Conservation (phyloP, 1,140 invertebrate species). For the Drosophila novamexicana region DNA sequence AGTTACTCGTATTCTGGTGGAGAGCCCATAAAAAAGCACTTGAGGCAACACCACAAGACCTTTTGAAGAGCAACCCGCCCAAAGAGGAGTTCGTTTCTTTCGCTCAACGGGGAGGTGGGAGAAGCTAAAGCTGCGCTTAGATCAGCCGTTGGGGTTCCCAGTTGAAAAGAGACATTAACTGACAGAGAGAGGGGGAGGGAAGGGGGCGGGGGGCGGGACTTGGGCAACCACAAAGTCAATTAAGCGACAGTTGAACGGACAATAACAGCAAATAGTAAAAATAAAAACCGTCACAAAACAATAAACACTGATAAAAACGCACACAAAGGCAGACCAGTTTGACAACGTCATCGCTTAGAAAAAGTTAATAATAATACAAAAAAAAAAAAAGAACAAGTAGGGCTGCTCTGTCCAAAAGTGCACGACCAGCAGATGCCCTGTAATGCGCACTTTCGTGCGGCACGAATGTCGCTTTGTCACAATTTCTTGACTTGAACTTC, state of each 20-base stretch:
- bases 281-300: slow-evolving; percentile 71
- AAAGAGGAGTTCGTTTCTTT: slow-evolving; percentile 10
- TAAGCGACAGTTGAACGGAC: slow-evolving; percentile 75
- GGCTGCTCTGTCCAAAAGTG: neutral
- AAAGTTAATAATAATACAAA: slow-evolving; percentile 13
- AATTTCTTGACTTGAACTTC: too few relatives aligned
- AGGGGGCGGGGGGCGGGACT: slow-evolving; percentile 19
- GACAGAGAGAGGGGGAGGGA: slow-evolving; percentile 4
- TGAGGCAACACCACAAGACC: slow-evolving; percentile 24
- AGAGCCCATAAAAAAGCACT: slow-evolving; percentile 47
- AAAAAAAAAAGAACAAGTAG: slow-evolving; percentile 3
- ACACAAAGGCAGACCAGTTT: slow-evolving; percentile 63
- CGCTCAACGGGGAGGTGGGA: neutral
- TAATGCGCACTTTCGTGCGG: neutral
- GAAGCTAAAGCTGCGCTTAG: neutral
- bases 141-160: slow-evolving; percentile 25
- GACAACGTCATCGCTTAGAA: slow-evolving; percentile 69
- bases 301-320: slow-evolving; percentile 76
- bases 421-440: neutral
- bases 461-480: too few relatives aligned
- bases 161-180: neutral
- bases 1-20: neutral
- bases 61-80: slow-evolving; percentile 25
- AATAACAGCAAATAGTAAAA: slow-evolving; percentile 60
- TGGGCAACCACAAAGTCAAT: slow-evolving; percentile 62